phyloP scores from a whole-genome alignment of 2,797 vertebrate genomes.

The Thamnophis elegans region DNA sequence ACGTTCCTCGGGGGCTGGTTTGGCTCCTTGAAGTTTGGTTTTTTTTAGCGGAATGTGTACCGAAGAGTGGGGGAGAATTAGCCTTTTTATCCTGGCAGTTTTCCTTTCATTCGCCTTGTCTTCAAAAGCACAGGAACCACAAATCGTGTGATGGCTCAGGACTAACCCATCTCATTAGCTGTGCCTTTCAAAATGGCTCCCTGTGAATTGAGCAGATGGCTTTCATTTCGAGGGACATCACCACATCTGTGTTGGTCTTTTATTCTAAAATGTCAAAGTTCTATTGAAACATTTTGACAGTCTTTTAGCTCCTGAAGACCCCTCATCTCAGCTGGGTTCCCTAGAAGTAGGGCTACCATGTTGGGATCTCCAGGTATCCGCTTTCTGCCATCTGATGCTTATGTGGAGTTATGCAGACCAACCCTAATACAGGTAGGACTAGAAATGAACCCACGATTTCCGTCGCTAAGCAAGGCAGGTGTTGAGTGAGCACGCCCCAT shows the following conservation, averaged over 20 bases:
- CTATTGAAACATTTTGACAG: neutral
- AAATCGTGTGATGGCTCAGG: neutral
- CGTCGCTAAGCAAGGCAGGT: neutral
- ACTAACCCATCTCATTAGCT: constrained; percentile 11
- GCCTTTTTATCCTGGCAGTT: neutral
- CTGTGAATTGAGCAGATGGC: constrained; percentile 12
- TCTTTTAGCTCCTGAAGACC: neutral
- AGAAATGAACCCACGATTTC: neutral
- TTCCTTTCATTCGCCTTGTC: neutral
- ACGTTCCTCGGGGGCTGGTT: neutral
- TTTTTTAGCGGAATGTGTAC: neutral
- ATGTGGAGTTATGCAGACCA: neutral
- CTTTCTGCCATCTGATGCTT: neutral
- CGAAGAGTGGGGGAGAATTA: neutral
- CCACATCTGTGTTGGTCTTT: constrained; percentile 6
- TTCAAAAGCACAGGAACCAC: neutral
- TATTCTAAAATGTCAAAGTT: constrained; percentile 16
- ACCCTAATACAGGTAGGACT: neutral
- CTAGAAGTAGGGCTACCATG: neutral
- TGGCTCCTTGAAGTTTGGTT: neutral
- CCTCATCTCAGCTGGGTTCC: neutral
- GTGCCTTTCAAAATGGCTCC: constrained; percentile 8
- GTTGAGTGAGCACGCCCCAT: neutral
- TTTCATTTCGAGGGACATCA: constrained; percentile 1
- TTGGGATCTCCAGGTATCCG: neutral